These are phyloP conservation scores for Tachyglossus aculeatus DNA, from an alignment of 2,797 vertebrate genomes.

Conservation along the genomic window DNA sequence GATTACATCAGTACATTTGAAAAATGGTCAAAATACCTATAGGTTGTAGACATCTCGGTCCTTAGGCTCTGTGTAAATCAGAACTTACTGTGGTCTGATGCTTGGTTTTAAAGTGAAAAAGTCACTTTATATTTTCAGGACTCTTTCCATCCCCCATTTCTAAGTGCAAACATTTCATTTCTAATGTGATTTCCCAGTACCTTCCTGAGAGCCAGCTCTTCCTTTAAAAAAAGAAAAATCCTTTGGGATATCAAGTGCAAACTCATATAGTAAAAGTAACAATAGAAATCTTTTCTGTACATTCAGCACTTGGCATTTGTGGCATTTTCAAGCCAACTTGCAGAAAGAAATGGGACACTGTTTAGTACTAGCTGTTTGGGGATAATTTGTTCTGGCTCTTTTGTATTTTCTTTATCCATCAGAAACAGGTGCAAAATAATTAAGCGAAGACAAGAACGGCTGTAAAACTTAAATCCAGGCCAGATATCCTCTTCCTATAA, in stretches of 20 bases:
- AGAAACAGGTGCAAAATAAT: neutral
- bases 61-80: conserved; percentile 17
- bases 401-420: neutral
- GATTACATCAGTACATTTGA: no score
- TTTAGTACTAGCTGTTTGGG: neutral
- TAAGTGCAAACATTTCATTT: conserved; percentile 9
- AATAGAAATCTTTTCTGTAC: conserved; percentile 31
- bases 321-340: conserved; percentile 21
- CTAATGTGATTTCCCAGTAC: conserved; percentile 20
- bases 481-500: neutral
- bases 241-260: conserved; percentile 19
- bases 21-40: no score
- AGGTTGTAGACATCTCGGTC: no score
- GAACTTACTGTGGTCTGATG: neutral
- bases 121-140: conserved; percentile 11
- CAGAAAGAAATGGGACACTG: neutral
- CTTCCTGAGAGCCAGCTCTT: conserved; percentile 13
- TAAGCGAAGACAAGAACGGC: neutral
- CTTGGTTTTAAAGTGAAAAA: conserved; percentile 7
- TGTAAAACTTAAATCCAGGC: neutral
- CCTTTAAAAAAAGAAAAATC: neutral
- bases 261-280: conserved; percentile 25
- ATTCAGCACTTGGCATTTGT: conserved; percentile 8
- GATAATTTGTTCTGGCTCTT: neutral
- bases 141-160: neutral